A percentile compares a stretch with the other conserved stretches of the same genome.
Evolutionary conservation across 1,140 invertebrate genomes (phyloP).

Genomic region (Harpegnathos saltator): DNA sequence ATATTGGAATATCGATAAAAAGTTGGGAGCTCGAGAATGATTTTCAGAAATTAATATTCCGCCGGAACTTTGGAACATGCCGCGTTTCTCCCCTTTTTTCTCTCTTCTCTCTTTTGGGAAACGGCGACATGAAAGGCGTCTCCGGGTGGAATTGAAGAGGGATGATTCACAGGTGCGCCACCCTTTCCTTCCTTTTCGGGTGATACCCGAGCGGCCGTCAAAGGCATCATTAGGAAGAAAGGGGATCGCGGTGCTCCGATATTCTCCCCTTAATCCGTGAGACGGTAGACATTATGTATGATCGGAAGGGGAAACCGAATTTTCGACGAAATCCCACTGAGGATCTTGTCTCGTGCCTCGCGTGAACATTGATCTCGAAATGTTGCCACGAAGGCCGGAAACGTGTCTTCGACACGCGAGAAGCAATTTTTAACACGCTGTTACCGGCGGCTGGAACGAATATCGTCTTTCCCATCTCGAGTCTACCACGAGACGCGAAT

Average conservation of each 20-base stretch:
- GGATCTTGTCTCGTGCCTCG: slow-evolving; percentile 16
- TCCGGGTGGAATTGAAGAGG: slow-evolving; percentile 37
- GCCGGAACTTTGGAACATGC: background rate
- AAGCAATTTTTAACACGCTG: background rate
- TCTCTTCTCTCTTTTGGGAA: slow-evolving; percentile 13
- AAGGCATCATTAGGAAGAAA: slow-evolving; percentile 51
- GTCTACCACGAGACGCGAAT: no score
- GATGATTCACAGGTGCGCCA: slow-evolving; percentile 39
- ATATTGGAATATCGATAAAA: slow-evolving; percentile 23
- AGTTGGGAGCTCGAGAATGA: background rate
- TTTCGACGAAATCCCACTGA: slow-evolving; percentile 52
- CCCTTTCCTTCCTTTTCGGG: slow-evolving; percentile 17
- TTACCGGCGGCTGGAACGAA: background rate
- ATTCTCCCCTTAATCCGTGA: slow-evolving; percentile 64
- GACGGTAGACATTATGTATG: slow-evolving; percentile 47
- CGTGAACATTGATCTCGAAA: slow-evolving; percentile 57
- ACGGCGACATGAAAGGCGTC: slow-evolving; percentile 19
- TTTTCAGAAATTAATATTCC: background rate
- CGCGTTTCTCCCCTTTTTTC: background rate
- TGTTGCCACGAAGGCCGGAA: slow-evolving; percentile 3
- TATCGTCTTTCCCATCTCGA: no score
- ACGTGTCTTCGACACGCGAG: background rate
- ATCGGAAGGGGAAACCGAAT: slow-evolving; percentile 53
- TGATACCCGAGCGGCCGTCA: slow-evolving; percentile 32
- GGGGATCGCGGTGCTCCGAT: slow-evolving; percentile 13